Conservation (phyloP, 2,797 vertebrate species). For the Spheniscus humboldti region DNA sequence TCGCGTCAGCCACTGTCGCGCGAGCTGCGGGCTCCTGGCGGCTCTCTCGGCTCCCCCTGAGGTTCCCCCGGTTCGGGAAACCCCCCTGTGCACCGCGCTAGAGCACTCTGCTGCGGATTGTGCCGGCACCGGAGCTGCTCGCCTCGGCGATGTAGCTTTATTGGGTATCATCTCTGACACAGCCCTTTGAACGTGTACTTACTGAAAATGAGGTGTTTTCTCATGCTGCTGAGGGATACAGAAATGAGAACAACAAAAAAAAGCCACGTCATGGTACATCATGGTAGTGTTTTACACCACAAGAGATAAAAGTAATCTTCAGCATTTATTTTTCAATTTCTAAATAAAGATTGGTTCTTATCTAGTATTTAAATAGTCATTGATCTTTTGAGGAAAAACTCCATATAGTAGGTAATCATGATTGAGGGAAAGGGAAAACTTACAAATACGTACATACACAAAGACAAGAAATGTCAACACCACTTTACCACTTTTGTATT, state of each 20-base stretch:
- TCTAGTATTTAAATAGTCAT: not conserved
- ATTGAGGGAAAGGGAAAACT: no score
- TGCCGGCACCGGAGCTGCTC: not conserved
- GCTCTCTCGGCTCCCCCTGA: not conserved
- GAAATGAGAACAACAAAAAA: not conserved
- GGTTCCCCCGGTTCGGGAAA: not conserved
- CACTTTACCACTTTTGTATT: no score
- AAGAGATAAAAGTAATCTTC: not conserved
- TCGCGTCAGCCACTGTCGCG: no score
- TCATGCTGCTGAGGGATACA: not conserved
- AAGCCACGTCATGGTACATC: not conserved
- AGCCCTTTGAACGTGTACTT: not conserved
- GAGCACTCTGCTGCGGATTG: not conserved
- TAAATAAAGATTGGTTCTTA: not conserved
- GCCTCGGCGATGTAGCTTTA: not conserved
- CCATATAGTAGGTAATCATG: no score
- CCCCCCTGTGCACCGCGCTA: not conserved
- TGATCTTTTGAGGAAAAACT: no score
- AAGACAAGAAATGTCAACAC: no score
- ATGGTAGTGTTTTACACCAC: not conserved
- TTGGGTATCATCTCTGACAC: not conserved
- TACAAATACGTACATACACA: no score
- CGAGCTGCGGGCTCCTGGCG: not conserved
- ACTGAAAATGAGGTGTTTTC: not conserved
- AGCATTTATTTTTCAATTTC: not conserved